These are phyloP conservation scores for Brachymystax lenok DNA, from an alignment of 2,797 vertebrate species.

Conservation along the genomic window DNA sequence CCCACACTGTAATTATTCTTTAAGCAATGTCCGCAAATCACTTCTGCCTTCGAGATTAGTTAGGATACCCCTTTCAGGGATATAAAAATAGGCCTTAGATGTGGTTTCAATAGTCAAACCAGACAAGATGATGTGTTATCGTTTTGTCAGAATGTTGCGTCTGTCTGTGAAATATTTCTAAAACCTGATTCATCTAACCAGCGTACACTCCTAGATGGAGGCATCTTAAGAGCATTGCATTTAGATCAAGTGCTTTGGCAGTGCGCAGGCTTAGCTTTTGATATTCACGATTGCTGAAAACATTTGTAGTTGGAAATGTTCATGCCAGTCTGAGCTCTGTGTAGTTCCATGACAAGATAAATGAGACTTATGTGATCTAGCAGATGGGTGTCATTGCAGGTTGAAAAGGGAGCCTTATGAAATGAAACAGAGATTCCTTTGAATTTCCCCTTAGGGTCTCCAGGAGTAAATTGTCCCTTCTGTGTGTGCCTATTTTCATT, in stretches of 20 bases:
- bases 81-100: not conserved
- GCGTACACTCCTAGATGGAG: no score
- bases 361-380: not conserved
- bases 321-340: not conserved
- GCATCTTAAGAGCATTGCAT: not conserved
- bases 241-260: not conserved
- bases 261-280: not conserved
- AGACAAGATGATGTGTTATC: not conserved
- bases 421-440: not conserved
- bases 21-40: not conserved
- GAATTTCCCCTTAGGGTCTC: not conserved
- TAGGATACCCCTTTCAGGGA: not conserved
- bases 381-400: not conserved
- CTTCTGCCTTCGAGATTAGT: not conserved
- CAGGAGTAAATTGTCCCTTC: not conserved
- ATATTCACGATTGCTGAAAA: not conserved
- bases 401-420: not conserved
- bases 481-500: not conserved
- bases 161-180: not conserved
- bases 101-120: not conserved
- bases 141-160: not conserved
- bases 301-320: not conserved
- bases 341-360: not conserved
- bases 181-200: no score
- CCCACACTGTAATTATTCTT: not conserved